Percentiles rank a stretch among this genome's conserved stretches.
Conservation (phyloP, 2,113 vertebrate genomes). For the Morone chrysops region DNA sequence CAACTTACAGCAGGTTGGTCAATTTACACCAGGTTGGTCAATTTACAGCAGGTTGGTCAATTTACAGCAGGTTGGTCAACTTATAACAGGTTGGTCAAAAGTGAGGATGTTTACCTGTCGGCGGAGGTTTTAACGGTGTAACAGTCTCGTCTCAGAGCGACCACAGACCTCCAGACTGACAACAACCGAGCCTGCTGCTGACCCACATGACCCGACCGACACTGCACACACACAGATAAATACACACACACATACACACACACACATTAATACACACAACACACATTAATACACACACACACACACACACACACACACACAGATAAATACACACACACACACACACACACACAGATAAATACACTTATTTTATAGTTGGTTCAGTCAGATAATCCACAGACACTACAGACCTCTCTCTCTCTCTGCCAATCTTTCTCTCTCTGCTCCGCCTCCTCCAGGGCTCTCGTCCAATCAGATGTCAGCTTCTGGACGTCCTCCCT, state of each 20-base stretch:
- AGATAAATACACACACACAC: constrained; percentile 47
- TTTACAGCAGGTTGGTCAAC: background rate
- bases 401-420: constrained; percentile 83
- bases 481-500: constrained; percentile 88
- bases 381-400: background rate
- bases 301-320: constrained; percentile 38
- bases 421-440: constrained; percentile 86
- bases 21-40: too few species aligned
- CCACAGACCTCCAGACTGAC: constrained; percentile 86
- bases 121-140: constrained; percentile 89
- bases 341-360: too few species aligned
- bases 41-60: too few species aligned
- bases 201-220: constrained; percentile 75
- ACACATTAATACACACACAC: constrained; percentile 63
- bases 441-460: constrained; percentile 85
- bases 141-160: constrained; percentile 87
- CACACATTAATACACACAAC: constrained; percentile 47
- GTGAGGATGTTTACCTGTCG: constrained; percentile 83
- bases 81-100: background rate
- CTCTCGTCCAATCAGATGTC: constrained; percentile 88
- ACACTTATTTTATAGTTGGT: background rate
- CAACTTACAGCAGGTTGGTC: background rate
- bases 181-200: constrained; percentile 85
- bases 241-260: constrained; percentile 48
- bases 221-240: constrained; percentile 77